Evolutionary conservation across 1,140 invertebrate species (phyloP).

Genomic region (Brachionus koreanus): DNA sequence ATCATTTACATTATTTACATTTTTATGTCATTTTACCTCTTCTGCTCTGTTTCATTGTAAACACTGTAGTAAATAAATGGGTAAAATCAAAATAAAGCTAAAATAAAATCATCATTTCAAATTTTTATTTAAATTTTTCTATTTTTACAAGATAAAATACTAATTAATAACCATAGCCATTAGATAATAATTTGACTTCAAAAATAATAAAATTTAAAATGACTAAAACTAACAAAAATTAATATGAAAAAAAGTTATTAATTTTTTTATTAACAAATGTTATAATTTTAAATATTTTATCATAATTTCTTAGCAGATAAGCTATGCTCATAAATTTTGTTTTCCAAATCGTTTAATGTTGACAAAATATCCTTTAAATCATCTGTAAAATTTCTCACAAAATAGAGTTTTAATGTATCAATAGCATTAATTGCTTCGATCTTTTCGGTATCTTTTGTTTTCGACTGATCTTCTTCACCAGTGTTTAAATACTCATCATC

Average conservation of each 20-base stretch:
- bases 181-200: not conserved
- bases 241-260: not conserved
- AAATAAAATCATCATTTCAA: too few relatives aligned
- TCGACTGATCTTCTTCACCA: not conserved
- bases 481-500: not conserved
- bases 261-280: too few relatives aligned
- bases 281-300: not conserved
- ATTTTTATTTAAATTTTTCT: too few relatives aligned
- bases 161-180: too few relatives aligned
- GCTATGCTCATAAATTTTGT: conserved; percentile 27
- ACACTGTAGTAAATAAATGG: too few relatives aligned
- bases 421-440: conserved; percentile 15
- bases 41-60: too few relatives aligned
- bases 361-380: conserved; percentile 22
- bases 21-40: too few relatives aligned
- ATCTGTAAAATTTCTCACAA: conserved; percentile 9
- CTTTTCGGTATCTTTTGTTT: conserved; percentile 1
- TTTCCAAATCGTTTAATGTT: conserved; percentile 11
- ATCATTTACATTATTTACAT: too few relatives aligned
- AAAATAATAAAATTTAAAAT: not conserved
- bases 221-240: not conserved
- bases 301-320: not conserved
- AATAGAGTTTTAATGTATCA: not conserved
- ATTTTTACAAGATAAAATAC: too few relatives aligned
- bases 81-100: too few relatives aligned